Evolutionary conservation across 2,113 vertebrate genomes (phyloP).

Genomic region (Hippocampus comes): DNA sequence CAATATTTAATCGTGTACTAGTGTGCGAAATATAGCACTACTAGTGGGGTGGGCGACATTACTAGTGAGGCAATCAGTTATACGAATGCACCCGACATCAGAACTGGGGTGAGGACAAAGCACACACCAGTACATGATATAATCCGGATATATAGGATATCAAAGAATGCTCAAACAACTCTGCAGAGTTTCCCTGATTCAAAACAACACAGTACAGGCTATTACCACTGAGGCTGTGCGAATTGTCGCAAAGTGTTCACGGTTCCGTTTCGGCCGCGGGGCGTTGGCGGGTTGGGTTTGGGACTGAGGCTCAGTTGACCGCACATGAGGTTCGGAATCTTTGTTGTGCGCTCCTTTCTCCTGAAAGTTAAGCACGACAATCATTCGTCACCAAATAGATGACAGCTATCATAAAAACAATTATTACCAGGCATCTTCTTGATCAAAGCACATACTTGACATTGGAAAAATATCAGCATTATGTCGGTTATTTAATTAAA

Average conservation of each 20-base stretch:
- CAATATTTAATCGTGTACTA: too few species aligned
- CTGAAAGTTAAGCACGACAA: slow-evolving; percentile 60
- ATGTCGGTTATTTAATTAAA: too few species aligned
- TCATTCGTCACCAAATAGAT: background rate
- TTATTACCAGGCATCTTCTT: background rate
- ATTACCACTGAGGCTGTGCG: slow-evolving; percentile 93
- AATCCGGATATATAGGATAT: too few species aligned
- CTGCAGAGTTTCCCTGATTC: background rate
- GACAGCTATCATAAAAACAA: background rate
- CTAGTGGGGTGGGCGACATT: too few species aligned
- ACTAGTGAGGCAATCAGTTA: too few species aligned
- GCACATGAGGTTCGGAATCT: slow-evolving; percentile 79
- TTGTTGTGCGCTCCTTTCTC: slow-evolving; percentile 85
- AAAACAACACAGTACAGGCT: background rate
- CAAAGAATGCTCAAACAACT: background rate
- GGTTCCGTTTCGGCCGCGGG: slow-evolving; percentile 89
- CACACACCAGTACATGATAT: too few species aligned
- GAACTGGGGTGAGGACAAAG: too few species aligned
- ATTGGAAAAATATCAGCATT: background rate
- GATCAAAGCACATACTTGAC: background rate
- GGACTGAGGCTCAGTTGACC: slow-evolving; percentile 84
- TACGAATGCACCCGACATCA: too few species aligned
- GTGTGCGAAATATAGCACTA: too few species aligned
- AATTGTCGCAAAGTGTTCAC: slow-evolving; percentile 98
- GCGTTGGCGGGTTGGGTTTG: slow-evolving; percentile 83